A percentile compares a stretch with the other conserved stretches of the same genome.
These are phyloP conservation scores for Exocentrus adspersus DNA, from an alignment of 2,888 invertebrate genomes.

Conservation along the genomic window DNA sequence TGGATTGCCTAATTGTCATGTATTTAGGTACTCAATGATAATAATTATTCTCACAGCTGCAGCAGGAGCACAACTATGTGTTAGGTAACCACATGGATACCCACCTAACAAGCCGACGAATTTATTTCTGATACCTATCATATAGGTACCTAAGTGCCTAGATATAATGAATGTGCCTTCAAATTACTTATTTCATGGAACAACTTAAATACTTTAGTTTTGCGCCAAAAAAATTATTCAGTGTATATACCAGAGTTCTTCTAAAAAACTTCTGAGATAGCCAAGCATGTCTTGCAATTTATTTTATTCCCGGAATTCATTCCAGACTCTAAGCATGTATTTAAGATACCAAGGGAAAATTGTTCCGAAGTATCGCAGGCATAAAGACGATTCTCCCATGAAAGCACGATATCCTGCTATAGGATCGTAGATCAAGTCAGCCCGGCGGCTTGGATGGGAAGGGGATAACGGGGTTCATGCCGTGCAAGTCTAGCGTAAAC, in stretches of 20 bases:
- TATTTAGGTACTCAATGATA: too few relatives aligned
- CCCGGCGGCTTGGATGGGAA: slow-evolving; percentile 42
- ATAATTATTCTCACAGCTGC: too few relatives aligned
- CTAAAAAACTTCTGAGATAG: slow-evolving; percentile 55
- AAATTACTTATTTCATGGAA: too few relatives aligned
- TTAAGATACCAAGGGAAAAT: slow-evolving; percentile 38
- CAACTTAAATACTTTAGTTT: too few relatives aligned
- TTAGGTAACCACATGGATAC: too few relatives aligned
- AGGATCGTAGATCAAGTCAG: slow-evolving; percentile 58
- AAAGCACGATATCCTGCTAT: slow-evolving; percentile 46
- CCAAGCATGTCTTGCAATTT: slow-evolving; percentile 61
- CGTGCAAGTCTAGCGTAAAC: slow-evolving; percentile 54
- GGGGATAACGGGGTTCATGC: slow-evolving; percentile 45
- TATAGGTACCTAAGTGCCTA: not conserved
- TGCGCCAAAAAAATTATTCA: too few relatives aligned
- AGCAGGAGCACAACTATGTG: too few relatives aligned
- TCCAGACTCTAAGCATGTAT: slow-evolving; percentile 61
- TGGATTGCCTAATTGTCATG: too few relatives aligned
- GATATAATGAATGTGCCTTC: too few relatives aligned
- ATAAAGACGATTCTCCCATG: slow-evolving; percentile 42
- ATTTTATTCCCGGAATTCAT: slow-evolving; percentile 64
- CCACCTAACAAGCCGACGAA: too few relatives aligned
- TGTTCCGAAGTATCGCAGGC: slow-evolving; percentile 20
- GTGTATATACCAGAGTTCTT: slow-evolving; percentile 42
- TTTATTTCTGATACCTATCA: too few relatives aligned